Base-by-base conservation (phyloP, 2,113 vertebrate species). In the Collichthys lucidus region DNA sequence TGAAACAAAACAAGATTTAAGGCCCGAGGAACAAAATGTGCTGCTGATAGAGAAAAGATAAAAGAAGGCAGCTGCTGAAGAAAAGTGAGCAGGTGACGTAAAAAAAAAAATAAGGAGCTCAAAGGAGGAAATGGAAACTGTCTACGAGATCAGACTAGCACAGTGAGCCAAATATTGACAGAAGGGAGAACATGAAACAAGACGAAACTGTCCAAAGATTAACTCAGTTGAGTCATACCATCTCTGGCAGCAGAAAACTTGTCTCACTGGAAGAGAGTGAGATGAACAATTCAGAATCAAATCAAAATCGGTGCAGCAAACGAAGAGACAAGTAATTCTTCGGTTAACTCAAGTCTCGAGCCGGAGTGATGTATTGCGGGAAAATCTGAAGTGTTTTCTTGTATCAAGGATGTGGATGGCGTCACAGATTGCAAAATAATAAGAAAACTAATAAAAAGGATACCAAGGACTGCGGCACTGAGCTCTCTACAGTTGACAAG, bases 1-100 rank as follows among this genome's bases (percentile, higher is more conserved):
- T 75, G 50, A 78, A 83, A 88, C 65, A 80, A 86, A 90, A 89
- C 57, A 79, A 90, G 77, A 68, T 61, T 56, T 66, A 73, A 80
- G 69, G 72, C 71, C 81, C 3, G 29, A 77, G 52, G 76, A 68
- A 71, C 31, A 67, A 67, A 90, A 86, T 57, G 40, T 72, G 69
- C 61, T 82, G 77, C 31, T 82, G 63, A 82, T 61, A 42, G 46
- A 53, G 2, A 71, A 70, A 81, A 64, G 60, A 89, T 88, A 76
- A 89, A 87, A 86, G 82, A 72, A 77, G 75, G 55, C 75, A 88
- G 83, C 57, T 84, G 74, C 73, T 56, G 15, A 24, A 20, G 44
- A 70, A 68, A 26, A 87, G 74, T 70, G 73, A 44, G 59, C 50
- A 83, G 47, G 84, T 53, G 55, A 67, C 68, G 24, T 29, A 3